These are phyloP conservation scores for Loris lydekkerianus DNA, from an alignment of 2,797 vertebrate genomes.

Conservation along the genomic window DNA sequence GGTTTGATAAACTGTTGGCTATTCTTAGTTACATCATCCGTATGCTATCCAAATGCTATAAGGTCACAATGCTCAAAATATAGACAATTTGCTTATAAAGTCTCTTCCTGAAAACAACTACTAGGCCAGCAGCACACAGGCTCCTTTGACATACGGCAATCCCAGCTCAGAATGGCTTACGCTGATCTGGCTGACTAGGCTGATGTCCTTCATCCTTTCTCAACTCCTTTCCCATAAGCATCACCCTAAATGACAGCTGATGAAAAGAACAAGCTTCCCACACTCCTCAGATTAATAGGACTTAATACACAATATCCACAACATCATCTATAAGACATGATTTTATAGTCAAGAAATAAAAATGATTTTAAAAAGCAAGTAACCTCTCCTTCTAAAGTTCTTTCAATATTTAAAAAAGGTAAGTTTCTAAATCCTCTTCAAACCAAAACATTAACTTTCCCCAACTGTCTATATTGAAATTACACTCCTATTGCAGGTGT, in stretches of 20 bases:
- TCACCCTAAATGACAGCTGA: background rate
- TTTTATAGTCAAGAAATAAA: background rate
- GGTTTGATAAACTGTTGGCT: background rate
- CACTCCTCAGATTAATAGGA: background rate
- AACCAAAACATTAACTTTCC: conserved; percentile 26
- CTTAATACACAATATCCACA: background rate
- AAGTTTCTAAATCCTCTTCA: conserved; percentile 1
- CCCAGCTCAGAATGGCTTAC: background rate
- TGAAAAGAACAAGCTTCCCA: background rate
- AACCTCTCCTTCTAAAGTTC: background rate
- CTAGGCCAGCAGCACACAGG: background rate
- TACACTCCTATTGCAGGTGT: conserved; percentile 14
- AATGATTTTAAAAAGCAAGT: background rate
- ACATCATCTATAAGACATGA: background rate
- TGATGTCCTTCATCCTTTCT: background rate
- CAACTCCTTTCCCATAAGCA: background rate
- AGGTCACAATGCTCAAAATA: background rate
- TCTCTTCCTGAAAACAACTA: background rate
- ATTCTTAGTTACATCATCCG: background rate
- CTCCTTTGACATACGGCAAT: background rate
- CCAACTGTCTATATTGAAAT: conserved; percentile 18
- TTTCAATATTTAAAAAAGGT: conserved; percentile 1
- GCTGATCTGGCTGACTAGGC: background rate
- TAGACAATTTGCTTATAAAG: background rate
- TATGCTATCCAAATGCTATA: background rate